Base-by-base conservation (phyloP, 2,797 vertebrate genomes). In the Ctenopoma multispine region DNA sequence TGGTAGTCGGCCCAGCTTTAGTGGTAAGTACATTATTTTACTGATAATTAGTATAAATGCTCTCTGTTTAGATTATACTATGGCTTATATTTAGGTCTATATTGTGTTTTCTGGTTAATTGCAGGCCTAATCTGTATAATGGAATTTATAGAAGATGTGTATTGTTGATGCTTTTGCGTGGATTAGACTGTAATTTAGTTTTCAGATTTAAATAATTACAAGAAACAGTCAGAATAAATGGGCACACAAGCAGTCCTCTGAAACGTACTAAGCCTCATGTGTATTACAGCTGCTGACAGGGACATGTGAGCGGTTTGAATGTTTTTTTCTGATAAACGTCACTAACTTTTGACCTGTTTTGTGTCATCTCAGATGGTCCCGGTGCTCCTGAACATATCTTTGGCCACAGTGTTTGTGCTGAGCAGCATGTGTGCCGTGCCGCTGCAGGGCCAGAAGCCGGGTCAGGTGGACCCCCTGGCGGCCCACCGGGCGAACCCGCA, bases 391-490 rank as follows among this genome's bases (percentile, higher is more conserved):
- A 92, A 88, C 78, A 72, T 91, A 82, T 93, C 81, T 48, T 71
- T 95, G 72, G 90, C 73, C 75, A 87, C 69, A 29, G 86, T 96
- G 62, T 75, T 97, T 14, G 79, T 96, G 64, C 72, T 97, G 90
- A 91, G 91, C 86, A 58, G 92, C 91, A 70, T 95, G 86, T 77
- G 75, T 82, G 83, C 85, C 61, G 69, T 89, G 89, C 76, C 86
- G 23, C 81, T 91, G 89, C 83, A 43, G 59, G 84, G 79, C 64
- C 93, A 93, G 76, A 95, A 90, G 72, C 90, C 92, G 0, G 94
- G 89, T 17, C 95, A 96, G 70, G 92, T 92, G 64, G 96, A 97
- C 79, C 95, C 96, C 2, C 87, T 98, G 73, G 85, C 93, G 51
- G 92, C 95, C 43, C 91, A 88, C 74, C 89, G 69, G 72, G 93